These are phyloP conservation scores for Furcifer pardalis DNA, from an alignment of 2,797 vertebrate genomes.

Conservation along the genomic window DNA sequence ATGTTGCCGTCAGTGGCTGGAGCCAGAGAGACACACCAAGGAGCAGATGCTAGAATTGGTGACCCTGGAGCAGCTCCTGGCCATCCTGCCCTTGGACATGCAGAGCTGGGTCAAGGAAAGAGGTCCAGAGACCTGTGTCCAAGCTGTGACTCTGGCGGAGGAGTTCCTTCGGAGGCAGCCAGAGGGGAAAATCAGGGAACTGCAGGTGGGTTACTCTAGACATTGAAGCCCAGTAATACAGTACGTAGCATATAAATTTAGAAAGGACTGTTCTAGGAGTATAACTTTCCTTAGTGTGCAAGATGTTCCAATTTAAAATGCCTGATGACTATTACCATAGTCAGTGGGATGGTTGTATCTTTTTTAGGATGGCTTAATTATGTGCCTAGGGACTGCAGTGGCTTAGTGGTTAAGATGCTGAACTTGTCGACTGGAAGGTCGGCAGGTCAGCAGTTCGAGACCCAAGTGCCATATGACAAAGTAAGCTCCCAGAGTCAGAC, in stretches of 20 bases:
- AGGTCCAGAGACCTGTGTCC: neutral
- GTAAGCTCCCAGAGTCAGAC: too few species aligned
- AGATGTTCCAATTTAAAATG: too few species aligned
- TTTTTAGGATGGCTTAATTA: too few species aligned
- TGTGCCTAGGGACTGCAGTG: too few species aligned
- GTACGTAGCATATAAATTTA: neutral
- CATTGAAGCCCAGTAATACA: neutral
- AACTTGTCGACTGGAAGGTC: too few species aligned
- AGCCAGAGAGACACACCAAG: neutral
- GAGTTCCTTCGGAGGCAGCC: neutral
- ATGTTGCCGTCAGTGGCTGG: neutral
- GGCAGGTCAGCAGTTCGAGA: too few species aligned
- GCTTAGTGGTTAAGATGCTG: too few species aligned
- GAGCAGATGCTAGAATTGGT: neutral
- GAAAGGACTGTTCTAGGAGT: neutral
- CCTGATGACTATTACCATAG: too few species aligned
- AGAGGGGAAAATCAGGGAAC: neutral
- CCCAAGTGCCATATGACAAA: too few species aligned
- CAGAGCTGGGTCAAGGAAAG: neutral
- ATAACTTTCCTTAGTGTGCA: too few species aligned
- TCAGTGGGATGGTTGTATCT: too few species aligned
- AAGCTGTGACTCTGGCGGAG: neutral
- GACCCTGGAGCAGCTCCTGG: conserved; percentile 10
- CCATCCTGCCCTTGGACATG: neutral
- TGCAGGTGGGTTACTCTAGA: neutral